Evolutionary conservation across 2,113 vertebrate species (phyloP).

Genomic region (Lophochroa leadbeateri): DNA sequence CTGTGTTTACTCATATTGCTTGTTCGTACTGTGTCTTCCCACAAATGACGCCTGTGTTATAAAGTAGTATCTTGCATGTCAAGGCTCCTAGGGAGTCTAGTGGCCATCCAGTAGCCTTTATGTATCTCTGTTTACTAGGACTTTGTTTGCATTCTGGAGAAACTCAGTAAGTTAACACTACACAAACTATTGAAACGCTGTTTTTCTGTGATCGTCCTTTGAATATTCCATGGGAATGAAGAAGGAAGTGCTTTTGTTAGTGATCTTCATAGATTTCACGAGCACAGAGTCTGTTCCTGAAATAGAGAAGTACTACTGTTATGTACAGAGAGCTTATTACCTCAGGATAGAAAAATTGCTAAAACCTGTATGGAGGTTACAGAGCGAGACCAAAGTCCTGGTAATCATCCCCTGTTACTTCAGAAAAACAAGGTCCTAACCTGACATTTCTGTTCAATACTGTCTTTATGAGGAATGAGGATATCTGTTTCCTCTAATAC

Average conservation of each 20-base stretch:
- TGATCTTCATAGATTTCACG: neutral
- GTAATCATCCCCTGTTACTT: neutral
- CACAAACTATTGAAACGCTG: neutral
- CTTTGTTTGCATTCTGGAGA: neutral
- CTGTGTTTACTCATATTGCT: neutral
- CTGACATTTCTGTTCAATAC: neutral
- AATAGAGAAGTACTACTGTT: neutral
- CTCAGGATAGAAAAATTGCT: neutral
- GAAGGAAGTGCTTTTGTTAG: neutral
- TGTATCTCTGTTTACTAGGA: neutral
- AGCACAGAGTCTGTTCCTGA: neutral
- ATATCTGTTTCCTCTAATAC: neutral
- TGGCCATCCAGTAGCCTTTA: neutral
- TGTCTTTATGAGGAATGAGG: neutral
- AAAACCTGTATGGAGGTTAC: neutral
- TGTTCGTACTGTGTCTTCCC: neutral
- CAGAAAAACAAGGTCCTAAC: neutral
- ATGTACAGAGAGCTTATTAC: neutral
- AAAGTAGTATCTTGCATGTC: neutral
- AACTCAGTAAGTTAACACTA: neutral
- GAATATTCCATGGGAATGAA: neutral
- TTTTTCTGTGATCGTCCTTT: neutral
- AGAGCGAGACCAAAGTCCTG: neutral
- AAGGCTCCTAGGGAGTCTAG: neutral
- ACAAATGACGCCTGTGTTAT: neutral